phyloP scores from a whole-genome alignment of 2,888 invertebrate species.

The Rambutsinella grinnellia region DNA sequence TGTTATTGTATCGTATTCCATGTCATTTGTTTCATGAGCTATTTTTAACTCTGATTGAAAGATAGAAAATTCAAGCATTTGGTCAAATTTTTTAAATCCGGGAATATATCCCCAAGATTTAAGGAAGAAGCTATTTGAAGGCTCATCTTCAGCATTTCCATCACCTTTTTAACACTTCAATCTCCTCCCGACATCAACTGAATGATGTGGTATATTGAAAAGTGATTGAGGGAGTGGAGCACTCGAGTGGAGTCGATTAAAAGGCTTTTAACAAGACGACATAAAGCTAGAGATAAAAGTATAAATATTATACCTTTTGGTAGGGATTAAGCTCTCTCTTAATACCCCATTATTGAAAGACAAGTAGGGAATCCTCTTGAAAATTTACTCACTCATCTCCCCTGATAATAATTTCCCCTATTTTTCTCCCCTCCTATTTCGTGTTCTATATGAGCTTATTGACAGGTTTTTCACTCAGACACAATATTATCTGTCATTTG shows the following conservation, averaged over 20 bases:
- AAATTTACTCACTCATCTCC: slow-evolving; percentile 53
- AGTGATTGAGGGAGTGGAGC: slow-evolving; percentile 41
- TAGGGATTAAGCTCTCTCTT: slow-evolving; percentile 22
- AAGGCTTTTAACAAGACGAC: slow-evolving; percentile 43
- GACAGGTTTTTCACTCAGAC: slow-evolving; percentile 27
- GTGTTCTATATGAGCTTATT: slow-evolving; percentile 34
- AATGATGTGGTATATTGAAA: no score
- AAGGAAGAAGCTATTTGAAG: not conserved
- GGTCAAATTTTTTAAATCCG: not conserved
- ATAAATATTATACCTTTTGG: slow-evolving; percentile 38
- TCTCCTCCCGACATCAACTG: no score
- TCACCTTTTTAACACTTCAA: no score
- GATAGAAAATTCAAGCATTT: not conserved
- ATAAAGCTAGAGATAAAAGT: slow-evolving; percentile 37
- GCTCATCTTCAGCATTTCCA: no score
- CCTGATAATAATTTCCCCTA: slow-evolving; percentile 44
- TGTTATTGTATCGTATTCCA: slow-evolving; percentile 5
- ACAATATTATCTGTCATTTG: no score
- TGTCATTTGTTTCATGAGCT: slow-evolving; percentile 19
- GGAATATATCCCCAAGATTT: not conserved
- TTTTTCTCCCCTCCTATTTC: not conserved
- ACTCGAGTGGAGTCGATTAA: slow-evolving; percentile 52
- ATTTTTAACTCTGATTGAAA: not conserved
- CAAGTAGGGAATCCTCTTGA: slow-evolving; percentile 46
- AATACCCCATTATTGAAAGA: no score